Evolutionary conservation across 2,797 vertebrate genomes (phyloP), one percentile per base, ranked within the genome.

Genomic region (Siniperca undulata): DNA sequence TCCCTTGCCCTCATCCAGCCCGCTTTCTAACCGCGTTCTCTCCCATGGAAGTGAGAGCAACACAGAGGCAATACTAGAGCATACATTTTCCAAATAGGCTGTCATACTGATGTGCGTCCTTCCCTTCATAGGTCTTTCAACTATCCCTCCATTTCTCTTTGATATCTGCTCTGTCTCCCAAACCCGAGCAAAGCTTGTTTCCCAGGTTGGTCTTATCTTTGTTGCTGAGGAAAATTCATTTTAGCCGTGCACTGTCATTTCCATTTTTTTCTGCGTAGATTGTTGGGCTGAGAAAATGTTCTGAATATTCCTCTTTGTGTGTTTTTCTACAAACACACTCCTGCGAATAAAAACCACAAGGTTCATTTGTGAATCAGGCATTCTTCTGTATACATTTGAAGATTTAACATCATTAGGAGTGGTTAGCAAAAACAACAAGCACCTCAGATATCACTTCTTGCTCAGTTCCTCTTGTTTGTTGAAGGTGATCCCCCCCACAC

Each of bases 51-150:
- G 64, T 11, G 40, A 71, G 60, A 65, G 53, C 70, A 83, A 86
- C 71, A 64, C 59, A 55, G 53, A 59, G 38, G 53, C 66, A 84
- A 59, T 44, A 46, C 59, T 24, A 72, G 82, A 87, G 89, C 81
- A 89, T 92, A 81, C 3, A 91, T 92, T 88, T 89, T 75, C 65
- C 72, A 82, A 90, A 92, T 79, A 77, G 88, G 81, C 82, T 77
- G 80, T 86, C 81, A 83, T 65, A 81, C 59, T 73, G 77, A 81
- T 84, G 44, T 61, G 80, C 13, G 8, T 86, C 66, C 81, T 52
- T 78, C 82, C 56, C 76, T 77, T 77, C 44, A 79, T 6, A 36
- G 69, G 34, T 58, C 82, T 73, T 82, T 86, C 78, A 80, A 70
- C 82, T 38, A 68, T 69, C 76, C 65, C 70, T 72, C 69, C 62